Base-by-base conservation (phyloP, 2,888 invertebrate genomes). In the Octodonta nipae region DNA sequence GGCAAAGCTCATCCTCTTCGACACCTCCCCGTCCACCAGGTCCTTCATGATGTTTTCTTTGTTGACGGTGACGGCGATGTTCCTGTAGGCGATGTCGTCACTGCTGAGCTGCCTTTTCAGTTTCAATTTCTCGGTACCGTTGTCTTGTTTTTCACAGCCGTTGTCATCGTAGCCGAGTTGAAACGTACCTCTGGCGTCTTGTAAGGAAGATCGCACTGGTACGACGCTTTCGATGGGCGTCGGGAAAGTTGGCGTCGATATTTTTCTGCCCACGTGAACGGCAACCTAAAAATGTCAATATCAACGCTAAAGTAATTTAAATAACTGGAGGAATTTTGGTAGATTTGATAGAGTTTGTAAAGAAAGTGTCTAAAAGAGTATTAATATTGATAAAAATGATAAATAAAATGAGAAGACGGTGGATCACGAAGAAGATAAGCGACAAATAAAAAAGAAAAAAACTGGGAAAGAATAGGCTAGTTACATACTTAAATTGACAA, bases 121-220 rank as follows among this genome's bases (percentile, higher is more conserved):
- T 56, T 37, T 61, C 33, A 64, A 60, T 47, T 69, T 69, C 44
- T 70, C 70, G 1, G 68, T 67, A 49, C 73, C 73, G 26, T 71
- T 67, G 53, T 71, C 68, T 50, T 72, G 72, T 47, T 75, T 70
- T 47, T 75, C 73, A 49, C 30, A 29, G 35, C 67, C 64, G 39
- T 67, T 68, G 42, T 63, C 68, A 41, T 71, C 76, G 35, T 78
- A 78, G 51, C 77, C 73, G 47, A 78, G 61, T 53, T 76, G 75
- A 38, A 78, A 64, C 13, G 78, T 75, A 41, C 79, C 77, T 41
- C 75, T 67, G 27, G 78, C 78, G 63, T 85, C 84, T 46, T 82
- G 80, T 20, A 78, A 67, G 25, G 79, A 76, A 7, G 84, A 81
- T 31, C 84, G 72, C 2, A 78, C 69, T 32, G 78, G 76, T 40